Evolutionary conservation across 2,888 invertebrate genomes (phyloP), one percentile per base, ranked within the genome.

Genomic region (Nasonia oneida): DNA sequence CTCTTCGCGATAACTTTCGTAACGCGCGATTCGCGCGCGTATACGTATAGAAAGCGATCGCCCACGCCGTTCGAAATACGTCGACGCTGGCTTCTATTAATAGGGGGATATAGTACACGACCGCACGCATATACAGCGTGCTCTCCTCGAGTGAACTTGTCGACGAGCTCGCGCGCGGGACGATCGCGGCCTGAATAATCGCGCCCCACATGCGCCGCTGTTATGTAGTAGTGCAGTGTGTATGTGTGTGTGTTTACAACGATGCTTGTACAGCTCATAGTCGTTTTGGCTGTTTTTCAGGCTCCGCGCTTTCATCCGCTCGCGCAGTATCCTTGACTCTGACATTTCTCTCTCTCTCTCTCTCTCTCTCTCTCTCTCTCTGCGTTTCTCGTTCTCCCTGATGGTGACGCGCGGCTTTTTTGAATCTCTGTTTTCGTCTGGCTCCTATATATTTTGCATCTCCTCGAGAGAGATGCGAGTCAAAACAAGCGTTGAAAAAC

Each of bases 281-380:
- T 39, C 61, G 61, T 67, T 71, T 70, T 70, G 50, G 14, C 57
- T 39, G 57, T 75, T 81, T 81, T 75, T 77, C 64, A 57, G 42
- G 14, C 15, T 14, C 39, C 29, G 15, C 18, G 5, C 57, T 77
- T 57, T 57, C 70, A 29, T 57, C 39, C 53, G 57, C n/a, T 5
- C 57, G 18, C 57, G 15, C 18, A 18, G 53, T 71, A 70, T 29
- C 83, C 83, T 77, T 83, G 83, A 83, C 83, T 77, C 83, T 77
- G 77, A 71, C 70, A 50, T 57, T 77, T 71, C 33, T 73, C 42
- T 47, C 57, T 23, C n/a, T 57, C 57, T 57, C 1, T 39, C 8
- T 10, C 57, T 8, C n/a, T 71, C 33, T 73, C 42, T 47, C 10
- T 61, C 57, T 61, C 2, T 42, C 8, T 10, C 57, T 23, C n/a